Evolutionary conservation across 2,113 vertebrate genomes (phyloP).

Genomic region (Cyrtonyx montezumae): DNA sequence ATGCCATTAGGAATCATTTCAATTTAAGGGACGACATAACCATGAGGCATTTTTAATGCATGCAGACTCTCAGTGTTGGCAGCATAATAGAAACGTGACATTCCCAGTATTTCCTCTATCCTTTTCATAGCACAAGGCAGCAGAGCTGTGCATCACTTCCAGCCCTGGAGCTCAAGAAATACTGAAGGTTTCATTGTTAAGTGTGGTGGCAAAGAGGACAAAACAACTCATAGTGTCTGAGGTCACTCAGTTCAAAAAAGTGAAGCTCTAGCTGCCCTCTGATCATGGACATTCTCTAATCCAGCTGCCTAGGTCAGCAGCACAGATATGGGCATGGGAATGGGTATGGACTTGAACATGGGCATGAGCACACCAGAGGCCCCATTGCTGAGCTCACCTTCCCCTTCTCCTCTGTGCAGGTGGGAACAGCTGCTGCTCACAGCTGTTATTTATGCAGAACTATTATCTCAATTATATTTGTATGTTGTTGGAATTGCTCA

Average conservation of each 20-base stretch:
- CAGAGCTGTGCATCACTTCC: not conserved
- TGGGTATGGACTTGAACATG: accelerated
- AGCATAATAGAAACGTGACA: not conserved
- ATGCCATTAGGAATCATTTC: not conserved
- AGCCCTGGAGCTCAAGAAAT: not conserved
- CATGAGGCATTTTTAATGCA: not conserved
- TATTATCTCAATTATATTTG: slow-evolving; percentile 67
- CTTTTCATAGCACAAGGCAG: not conserved
- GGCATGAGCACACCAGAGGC: accelerated
- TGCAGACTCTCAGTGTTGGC: not conserved
- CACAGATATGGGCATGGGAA: not conserved
- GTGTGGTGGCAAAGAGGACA: too few species aligned
- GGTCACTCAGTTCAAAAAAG: not conserved
- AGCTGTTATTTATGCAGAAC: slow-evolving; percentile 70
- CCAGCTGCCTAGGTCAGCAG: not conserved
- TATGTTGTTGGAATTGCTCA: slow-evolving; percentile 22
- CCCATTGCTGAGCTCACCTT: not conserved
- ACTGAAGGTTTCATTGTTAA: not conserved
- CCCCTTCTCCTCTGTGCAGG: not conserved
- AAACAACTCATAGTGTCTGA: accelerated
- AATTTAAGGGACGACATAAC: not conserved
- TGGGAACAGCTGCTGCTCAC: slow-evolving; percentile 71
- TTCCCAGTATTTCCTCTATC: not conserved
- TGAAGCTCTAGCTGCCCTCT: not conserved
- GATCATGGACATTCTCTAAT: not conserved